Evolutionary conservation across 2,888 invertebrate genomes (phyloP).

Genomic region (Phaedon cochleariae): DNA sequence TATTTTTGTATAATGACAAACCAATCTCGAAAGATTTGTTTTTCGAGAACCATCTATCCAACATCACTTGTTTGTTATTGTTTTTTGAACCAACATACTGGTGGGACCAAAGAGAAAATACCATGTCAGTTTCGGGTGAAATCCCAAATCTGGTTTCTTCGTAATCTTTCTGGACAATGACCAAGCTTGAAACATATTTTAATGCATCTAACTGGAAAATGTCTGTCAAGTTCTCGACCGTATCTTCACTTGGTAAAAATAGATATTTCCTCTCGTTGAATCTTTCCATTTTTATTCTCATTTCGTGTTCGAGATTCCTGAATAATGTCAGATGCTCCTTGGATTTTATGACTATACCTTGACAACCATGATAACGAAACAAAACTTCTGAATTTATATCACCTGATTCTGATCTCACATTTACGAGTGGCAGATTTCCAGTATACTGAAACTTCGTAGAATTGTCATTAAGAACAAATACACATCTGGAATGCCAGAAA

Average conservation of each 20-base stretch:
- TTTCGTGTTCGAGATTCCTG: conserved; percentile 41
- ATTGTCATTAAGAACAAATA: conserved; percentile 38
- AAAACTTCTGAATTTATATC: conserved; percentile 28
- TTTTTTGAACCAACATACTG: conserved; percentile 39
- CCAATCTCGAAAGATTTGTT: conserved; percentile 41
- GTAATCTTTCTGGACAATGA: conserved; percentile 61
- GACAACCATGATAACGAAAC: conserved; percentile 48
- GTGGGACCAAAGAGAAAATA: conserved; percentile 43
- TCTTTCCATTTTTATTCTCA: conserved; percentile 36
- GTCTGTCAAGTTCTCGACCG: conserved; percentile 28
- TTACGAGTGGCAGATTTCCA: conserved; percentile 25
- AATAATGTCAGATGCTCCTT: conserved; percentile 39
- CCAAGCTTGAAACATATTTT: conserved; percentile 42
- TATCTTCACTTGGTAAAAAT: conserved; percentile 30
- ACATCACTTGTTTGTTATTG: conserved; percentile 30
- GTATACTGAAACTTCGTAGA: conserved; percentile 28
- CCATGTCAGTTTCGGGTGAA: not conserved
- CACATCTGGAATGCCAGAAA: conserved; percentile 39
- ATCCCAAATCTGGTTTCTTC: conserved; percentile 51
- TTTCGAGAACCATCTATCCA: conserved; percentile 46
- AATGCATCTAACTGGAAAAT: conserved; percentile 40
- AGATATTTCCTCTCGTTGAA: conserved; percentile 45
- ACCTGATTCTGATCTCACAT: conserved; percentile 18
- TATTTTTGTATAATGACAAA: conserved; percentile 47
- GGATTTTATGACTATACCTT: conserved; percentile 43